Conservation (phyloP, 2,113 vertebrate genomes). For the Platycercus adscitus region DNA sequence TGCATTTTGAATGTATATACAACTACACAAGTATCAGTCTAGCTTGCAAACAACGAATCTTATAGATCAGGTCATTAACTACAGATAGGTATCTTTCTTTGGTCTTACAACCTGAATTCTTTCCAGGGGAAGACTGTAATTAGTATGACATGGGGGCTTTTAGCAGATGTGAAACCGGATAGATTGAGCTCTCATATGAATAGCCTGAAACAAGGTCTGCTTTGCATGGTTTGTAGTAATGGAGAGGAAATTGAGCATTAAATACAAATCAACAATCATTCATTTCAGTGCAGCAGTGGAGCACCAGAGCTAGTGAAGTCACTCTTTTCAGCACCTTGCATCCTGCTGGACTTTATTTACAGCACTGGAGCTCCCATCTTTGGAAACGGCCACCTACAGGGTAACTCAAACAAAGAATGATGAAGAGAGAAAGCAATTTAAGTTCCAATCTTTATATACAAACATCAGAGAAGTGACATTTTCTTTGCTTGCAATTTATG, state of each 20-base stretch:
- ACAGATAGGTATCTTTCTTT: not conserved
- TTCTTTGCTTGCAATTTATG: slow-evolving; percentile 63
- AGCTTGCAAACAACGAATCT: not conserved
- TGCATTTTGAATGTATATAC: not conserved
- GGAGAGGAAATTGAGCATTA: slow-evolving; percentile 81
- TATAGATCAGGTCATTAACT: not conserved
- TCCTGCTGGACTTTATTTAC: slow-evolving; percentile 63
- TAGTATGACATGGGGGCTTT: slow-evolving; percentile 68
- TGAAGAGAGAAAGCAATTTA: slow-evolving; percentile 60
- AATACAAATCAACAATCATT: slow-evolving; percentile 80
- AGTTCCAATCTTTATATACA: slow-evolving; percentile 67
- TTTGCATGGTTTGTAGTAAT: slow-evolving; percentile 70
- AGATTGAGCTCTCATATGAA: slow-evolving; percentile 69
- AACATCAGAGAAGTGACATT: slow-evolving; percentile 64
- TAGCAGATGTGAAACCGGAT: slow-evolving; percentile 71
- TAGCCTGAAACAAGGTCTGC: slow-evolving; percentile 57
- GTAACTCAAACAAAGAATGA: slow-evolving; percentile 53
- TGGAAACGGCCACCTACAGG: slow-evolving; percentile 53
- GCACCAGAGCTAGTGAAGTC: slow-evolving; percentile 55
- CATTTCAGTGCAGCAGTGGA: slow-evolving; percentile 60
- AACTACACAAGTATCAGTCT: not conserved
- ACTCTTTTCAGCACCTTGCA: slow-evolving; percentile 74
- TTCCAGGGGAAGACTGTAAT: slow-evolving; percentile 63
- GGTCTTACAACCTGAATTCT: slow-evolving; percentile 43
- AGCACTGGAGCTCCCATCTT: slow-evolving; percentile 24